Evolutionary conservation across 2,888 invertebrate species (phyloP).

Genomic region (Oxystoma pomonae): DNA sequence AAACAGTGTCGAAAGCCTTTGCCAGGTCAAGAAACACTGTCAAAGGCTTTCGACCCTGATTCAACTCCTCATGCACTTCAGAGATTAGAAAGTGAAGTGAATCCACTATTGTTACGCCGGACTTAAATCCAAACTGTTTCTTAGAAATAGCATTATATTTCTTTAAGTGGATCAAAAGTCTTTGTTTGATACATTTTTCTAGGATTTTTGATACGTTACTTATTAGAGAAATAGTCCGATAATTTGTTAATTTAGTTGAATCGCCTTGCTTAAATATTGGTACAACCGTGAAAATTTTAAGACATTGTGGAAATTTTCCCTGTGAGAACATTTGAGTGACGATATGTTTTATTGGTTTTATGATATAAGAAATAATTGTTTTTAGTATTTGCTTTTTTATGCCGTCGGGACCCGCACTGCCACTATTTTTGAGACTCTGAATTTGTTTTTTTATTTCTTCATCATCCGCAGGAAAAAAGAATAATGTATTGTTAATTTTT

Average conservation of each 20-base stretch:
- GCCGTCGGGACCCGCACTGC: not conserved
- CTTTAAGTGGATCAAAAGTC: not conserved
- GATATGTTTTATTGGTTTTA: not conserved
- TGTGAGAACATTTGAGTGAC: not conserved
- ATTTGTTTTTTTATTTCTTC: not conserved
- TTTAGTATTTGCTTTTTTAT: not conserved
- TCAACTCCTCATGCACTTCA: not conserved
- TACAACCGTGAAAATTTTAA: not conserved
- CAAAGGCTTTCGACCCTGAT: not conserved
- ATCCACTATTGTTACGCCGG: not conserved
- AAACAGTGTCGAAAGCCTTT: not conserved
- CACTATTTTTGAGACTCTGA: not conserved
- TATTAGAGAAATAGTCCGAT: not conserved
- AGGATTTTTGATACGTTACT: not conserved
- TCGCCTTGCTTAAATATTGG: slow-evolving; percentile 1
- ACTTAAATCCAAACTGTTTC: not conserved
- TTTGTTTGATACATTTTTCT: not conserved
- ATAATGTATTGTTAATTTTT: not conserved
- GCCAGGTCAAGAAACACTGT: not conserved
- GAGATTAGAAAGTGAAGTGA: not conserved
- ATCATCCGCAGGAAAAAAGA: not conserved
- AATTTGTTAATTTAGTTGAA: not conserved
- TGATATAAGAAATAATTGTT: not conserved
- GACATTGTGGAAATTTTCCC: not conserved
- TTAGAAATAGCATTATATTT: too few species aligned